Percentiles rank a stretch among this genome's conserved stretches.
These are phyloP conservation scores for Porphyrio hochstetteri DNA, from an alignment of 2,113 vertebrate genomes.

Conservation along the genomic window DNA sequence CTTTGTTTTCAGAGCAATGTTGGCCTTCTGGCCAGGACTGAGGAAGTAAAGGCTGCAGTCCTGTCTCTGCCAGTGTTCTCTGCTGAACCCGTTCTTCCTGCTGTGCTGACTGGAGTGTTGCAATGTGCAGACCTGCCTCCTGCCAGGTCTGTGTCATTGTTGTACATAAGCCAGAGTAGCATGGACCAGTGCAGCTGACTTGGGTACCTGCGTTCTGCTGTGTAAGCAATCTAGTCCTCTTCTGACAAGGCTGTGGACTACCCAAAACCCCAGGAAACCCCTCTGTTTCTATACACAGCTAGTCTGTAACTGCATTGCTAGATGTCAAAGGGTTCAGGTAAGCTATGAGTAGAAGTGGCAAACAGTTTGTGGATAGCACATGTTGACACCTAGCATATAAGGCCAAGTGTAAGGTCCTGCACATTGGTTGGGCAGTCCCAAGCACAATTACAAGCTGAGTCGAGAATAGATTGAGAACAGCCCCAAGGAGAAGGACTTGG, in stretches of 20 bases:
- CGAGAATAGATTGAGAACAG: too few relatives aligned
- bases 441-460: too few relatives aligned
- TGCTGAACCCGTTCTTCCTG: background rate
- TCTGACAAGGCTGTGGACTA: background rate
- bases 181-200: background rate
- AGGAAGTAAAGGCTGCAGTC: background rate
- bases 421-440: too few relatives aligned
- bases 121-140: background rate
- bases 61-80: background rate
- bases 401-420: too few relatives aligned
- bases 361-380: background rate
- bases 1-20: background rate
- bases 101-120: background rate
- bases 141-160: background rate
- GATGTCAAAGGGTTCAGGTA: background rate
- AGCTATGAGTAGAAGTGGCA: background rate
- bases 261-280: background rate
- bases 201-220: background rate
- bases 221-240: background rate
- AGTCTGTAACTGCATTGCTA: background rate
- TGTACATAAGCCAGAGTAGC: fast-evolving
- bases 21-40: background rate
- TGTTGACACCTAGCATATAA: background rate
- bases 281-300: background rate
- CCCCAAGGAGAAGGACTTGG: too few relatives aligned